A percentile compares a stretch with the other conserved stretches of the same genome.
phyloP scores from a whole-genome alignment of 2,797 vertebrate genomes.

The Sparidentex hasta region DNA sequence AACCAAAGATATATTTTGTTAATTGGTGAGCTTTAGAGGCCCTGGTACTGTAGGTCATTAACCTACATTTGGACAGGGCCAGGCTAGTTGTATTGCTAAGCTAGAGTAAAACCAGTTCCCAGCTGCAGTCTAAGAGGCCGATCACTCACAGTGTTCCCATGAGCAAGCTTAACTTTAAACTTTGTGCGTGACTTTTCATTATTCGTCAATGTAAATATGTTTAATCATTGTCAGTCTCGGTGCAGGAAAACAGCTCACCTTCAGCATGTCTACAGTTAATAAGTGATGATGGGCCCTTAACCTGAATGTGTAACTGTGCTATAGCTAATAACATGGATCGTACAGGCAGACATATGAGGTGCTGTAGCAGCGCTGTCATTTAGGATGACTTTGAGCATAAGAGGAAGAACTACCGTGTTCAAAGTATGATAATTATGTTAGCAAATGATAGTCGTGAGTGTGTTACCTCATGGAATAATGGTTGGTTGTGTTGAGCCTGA shows the following conservation, averaged over 20 bases:
- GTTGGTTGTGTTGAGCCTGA: conserved; percentile 32
- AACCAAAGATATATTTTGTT: no score
- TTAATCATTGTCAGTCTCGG: conserved; percentile 46
- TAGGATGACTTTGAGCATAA: background rate
- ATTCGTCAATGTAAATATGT: background rate
- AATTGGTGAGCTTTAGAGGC: background rate
- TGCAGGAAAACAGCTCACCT: background rate
- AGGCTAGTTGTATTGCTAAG: background rate
- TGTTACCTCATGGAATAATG: conserved; percentile 35
- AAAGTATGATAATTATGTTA: conserved; percentile 26
- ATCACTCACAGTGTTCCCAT: no score
- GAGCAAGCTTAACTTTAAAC: background rate
- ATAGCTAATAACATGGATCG: background rate
- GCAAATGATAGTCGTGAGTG: background rate
- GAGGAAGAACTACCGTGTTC: conserved; percentile 6
- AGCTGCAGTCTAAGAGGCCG: no score
- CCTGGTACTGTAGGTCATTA: background rate
- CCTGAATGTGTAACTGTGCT: background rate
- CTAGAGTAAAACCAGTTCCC: no score
- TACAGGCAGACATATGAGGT: background rate
- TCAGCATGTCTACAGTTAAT: conserved; percentile 37
- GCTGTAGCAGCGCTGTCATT: background rate
- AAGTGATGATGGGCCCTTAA: conserved; percentile 18
- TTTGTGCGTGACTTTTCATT: background rate
- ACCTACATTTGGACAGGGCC: background rate